Conservation (phyloP, 2,113 vertebrate species). For the Vulpes ferrilata region DNA sequence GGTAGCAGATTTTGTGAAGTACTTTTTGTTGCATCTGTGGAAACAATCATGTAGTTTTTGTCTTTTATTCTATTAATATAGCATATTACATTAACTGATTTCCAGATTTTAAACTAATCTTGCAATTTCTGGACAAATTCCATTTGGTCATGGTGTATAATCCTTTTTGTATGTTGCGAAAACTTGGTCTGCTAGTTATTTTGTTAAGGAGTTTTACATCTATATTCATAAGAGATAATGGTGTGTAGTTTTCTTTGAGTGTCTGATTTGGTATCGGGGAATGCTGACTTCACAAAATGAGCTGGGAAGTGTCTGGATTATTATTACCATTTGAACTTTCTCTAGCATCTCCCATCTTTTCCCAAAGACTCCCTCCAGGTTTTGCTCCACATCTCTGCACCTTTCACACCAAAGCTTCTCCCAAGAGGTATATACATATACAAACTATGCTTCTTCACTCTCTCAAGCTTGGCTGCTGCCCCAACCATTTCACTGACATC, state of each 20-base stretch:
- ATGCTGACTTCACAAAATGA: neutral
- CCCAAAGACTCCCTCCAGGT: neutral
- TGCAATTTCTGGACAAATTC: neutral
- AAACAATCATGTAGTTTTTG: neutral
- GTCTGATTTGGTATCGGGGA: neutral
- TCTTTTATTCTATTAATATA: neutral
- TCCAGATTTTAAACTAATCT: slow-evolving; percentile 26
- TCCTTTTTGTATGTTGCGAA: neutral
- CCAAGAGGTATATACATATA: neutral
- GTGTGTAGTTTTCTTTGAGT: neutral
- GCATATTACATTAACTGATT: neutral
- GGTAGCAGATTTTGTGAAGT: slow-evolving; percentile 16
- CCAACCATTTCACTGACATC: neutral
- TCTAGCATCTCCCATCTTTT: slow-evolving; percentile 30
- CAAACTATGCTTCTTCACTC: neutral
- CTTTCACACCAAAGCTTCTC: neutral
- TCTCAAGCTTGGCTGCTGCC: neutral
- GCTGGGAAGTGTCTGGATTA: neutral
- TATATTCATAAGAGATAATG: neutral
- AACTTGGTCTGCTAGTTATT: neutral
- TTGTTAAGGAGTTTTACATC: neutral
- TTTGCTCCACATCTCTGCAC: neutral
- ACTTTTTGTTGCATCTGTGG: neutral
- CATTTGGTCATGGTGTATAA: neutral
- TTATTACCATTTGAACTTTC: neutral